Conservation (phyloP, 2,888 invertebrate genomes). For the Allolobophora icterica region DNA sequence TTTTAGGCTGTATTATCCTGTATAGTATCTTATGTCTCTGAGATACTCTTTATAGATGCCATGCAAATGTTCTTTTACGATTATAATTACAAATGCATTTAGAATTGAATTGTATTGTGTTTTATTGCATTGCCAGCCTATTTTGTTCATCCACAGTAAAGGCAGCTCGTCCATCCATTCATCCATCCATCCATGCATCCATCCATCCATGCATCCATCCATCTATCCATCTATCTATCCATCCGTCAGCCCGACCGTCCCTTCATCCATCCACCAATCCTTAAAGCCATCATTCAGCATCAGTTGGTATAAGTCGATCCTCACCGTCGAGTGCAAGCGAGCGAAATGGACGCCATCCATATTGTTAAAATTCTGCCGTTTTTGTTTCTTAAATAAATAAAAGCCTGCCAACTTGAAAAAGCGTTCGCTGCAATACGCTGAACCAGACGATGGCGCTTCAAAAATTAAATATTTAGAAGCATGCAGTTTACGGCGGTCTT, state of each 20-base stretch:
- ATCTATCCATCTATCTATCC: neutral
- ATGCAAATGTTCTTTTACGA: too few relatives aligned
- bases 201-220: neutral
- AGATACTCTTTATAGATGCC: too few relatives aligned
- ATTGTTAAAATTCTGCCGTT: constrained; percentile 17
- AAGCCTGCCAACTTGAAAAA: neutral
- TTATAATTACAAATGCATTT: too few relatives aligned
- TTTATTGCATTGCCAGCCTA: too few relatives aligned
- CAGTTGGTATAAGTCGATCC: neutral
- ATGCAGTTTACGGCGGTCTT: neutral
- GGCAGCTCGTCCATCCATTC: too few relatives aligned
- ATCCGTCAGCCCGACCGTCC: neutral
- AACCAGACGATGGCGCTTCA: neutral
- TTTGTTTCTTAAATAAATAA: neutral
- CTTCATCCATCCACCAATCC: neutral
- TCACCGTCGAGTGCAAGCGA: neutral
- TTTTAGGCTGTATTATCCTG: too few relatives aligned
- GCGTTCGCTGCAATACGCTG: neutral
- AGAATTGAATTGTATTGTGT: too few relatives aligned
- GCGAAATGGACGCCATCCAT: neutral
- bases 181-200: too few relatives aligned
- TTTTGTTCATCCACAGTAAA: too few relatives aligned
- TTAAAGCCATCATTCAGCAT: neutral
- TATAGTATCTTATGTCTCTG: too few relatives aligned
- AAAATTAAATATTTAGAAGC: neutral